Conservation (phyloP, 2,113 vertebrate genomes). For the Lycocorax pyrrhopterus region DNA sequence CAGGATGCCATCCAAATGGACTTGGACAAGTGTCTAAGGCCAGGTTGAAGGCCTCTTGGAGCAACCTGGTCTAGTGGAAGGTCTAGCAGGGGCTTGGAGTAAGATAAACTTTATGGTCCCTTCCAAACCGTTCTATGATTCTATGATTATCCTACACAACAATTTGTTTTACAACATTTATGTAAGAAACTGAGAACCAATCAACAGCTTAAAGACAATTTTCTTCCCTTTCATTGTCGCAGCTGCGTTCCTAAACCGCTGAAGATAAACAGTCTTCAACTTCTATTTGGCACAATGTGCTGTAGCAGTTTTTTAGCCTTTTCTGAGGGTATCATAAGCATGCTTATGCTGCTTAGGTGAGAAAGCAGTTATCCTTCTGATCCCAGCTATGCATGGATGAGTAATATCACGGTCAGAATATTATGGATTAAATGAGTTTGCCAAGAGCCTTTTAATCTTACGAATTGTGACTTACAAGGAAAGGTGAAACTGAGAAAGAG, state of each 20-base stretch:
- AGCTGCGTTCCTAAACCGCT: not conserved
- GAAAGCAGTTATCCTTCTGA: not conserved
- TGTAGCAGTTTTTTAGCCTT: not conserved
- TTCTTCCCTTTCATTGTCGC: not conserved
- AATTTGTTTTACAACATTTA: not conserved
- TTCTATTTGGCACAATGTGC: not conserved
- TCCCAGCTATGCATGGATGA: not conserved
- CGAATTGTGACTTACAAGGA: not conserved
- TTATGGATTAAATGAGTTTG: not conserved
- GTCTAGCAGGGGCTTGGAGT: not conserved
- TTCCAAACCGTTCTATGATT: not conserved
- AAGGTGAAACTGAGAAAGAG: not conserved
- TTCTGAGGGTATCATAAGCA: not conserved
- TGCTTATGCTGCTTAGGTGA: not conserved
- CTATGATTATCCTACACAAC: not conserved
- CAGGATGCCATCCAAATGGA: not conserved
- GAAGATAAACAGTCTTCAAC: not conserved
- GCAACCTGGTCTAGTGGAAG: not conserved
- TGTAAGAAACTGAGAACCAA: not conserved
- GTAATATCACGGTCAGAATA: slow-evolving; percentile 6
- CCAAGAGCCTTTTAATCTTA: not conserved
- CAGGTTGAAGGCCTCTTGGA: not conserved
- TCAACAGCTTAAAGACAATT: not conserved
- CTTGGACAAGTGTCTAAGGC: not conserved
- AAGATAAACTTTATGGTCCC: not conserved